phyloP scores from a whole-genome alignment of 2,113 vertebrate species.

The Procavia capensis region DNA sequence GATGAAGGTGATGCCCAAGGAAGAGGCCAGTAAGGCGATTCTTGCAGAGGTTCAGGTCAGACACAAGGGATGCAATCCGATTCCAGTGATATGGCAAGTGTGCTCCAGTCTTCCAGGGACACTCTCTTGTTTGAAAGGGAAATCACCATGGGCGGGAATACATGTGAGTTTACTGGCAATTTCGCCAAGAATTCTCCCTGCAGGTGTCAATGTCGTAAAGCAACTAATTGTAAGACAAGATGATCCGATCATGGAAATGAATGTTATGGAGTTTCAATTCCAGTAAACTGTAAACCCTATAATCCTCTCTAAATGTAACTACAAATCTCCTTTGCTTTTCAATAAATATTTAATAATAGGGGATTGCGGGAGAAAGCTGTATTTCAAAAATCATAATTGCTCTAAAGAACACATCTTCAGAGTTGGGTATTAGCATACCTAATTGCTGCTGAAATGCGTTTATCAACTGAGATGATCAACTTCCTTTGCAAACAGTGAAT shows the following conservation, averaged over 20 bases:
- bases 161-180: not conserved
- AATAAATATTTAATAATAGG: constrained; percentile 64
- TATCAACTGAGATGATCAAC: not conserved
- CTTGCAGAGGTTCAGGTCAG: not conserved
- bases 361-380: not conserved
- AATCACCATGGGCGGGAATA: not conserved
- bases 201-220: not conserved
- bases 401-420: constrained; percentile 13
- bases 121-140: not conserved
- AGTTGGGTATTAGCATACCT: not conserved
- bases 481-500: not conserved
- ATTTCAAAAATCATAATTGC: constrained; percentile 45
- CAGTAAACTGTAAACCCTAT: constrained; percentile 39
- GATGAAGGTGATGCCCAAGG: not conserved
- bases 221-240: constrained; percentile 46
- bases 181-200: constrained; percentile 15
- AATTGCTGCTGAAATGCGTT: not conserved
- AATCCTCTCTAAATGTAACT: constrained; percentile 61
- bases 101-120: not conserved
- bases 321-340: constrained; percentile 60
- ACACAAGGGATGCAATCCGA: not conserved
- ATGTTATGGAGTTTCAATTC: not conserved
- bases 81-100: not conserved
- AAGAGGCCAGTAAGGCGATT: not conserved
- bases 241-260: constrained; percentile 27